phyloP scores from a whole-genome alignment of 2,113 vertebrate species.

The Platysternon megacephalum region DNA sequence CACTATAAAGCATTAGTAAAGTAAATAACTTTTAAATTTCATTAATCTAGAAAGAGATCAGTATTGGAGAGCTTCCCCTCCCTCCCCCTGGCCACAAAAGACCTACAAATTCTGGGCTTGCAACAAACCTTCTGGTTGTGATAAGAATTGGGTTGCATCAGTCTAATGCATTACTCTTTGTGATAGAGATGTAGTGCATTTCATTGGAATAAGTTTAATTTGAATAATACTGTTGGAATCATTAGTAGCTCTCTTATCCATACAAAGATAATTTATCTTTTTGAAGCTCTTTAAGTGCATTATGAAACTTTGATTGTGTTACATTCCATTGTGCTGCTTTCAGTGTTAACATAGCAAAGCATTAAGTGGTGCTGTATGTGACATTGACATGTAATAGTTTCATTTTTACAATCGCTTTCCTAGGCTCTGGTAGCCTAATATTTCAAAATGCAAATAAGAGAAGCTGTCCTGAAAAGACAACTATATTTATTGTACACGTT shows the following conservation, averaged over 20 bases:
- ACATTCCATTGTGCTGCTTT: conserved; percentile 29
- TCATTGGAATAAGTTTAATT: conserved; percentile 49
- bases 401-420: neutral
- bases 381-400: neutral
- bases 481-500: neutral
- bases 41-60: neutral
- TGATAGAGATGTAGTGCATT: neutral
- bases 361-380: conserved; percentile 54
- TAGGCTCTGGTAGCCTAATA: conserved; percentile 5
- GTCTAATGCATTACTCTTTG: neutral
- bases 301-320: conserved; percentile 53
- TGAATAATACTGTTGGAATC: conserved; percentile 61
- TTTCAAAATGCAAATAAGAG: conserved; percentile 23
- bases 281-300: conserved; percentile 37
- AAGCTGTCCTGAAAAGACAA: neutral
- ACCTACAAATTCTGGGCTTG: neutral
- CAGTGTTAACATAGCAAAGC: neutral
- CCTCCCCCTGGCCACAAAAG: neutral
- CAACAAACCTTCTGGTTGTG: neutral
- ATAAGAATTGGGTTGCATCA: conserved; percentile 13
- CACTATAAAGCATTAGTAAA: neutral
- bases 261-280: conserved; percentile 61
- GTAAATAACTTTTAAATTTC: neutral
- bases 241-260: conserved; percentile 40
- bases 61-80: neutral